phyloP scores from a whole-genome alignment of 1,140 invertebrate species.

The Cyclargus thomasi region DNA sequence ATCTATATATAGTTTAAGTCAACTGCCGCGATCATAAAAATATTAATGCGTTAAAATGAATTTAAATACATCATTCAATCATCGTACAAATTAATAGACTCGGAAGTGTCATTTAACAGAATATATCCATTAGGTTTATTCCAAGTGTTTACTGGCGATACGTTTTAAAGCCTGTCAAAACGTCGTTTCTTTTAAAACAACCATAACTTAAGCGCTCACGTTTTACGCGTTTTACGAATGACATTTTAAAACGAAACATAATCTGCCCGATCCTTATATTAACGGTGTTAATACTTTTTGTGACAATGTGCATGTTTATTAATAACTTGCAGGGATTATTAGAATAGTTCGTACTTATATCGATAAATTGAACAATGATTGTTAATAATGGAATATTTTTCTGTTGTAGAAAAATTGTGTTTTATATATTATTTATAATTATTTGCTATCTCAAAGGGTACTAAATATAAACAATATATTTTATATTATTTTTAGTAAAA shows the following conservation, averaged over 20 bases:
- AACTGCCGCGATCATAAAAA: not conserved
- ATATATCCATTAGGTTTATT: not conserved
- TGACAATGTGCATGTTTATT: too few relatives aligned
- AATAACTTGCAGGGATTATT: too few relatives aligned
- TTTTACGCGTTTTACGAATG: not conserved
- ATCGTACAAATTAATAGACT: not conserved
- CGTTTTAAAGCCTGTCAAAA: not conserved
- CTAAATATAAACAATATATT: too few relatives aligned
- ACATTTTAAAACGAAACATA: not conserved
- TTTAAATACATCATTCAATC: not conserved
- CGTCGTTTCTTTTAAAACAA: conserved; percentile 3
- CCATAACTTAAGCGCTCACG: not conserved
- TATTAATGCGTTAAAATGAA: not conserved
- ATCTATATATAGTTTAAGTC: not conserved
- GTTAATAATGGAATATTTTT: too few relatives aligned
- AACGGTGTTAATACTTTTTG: not conserved
- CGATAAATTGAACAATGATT: too few relatives aligned
- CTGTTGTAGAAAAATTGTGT: too few relatives aligned
- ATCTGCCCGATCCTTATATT: not conserved
- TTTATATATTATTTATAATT: too few relatives aligned
- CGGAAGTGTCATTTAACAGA: not conserved
- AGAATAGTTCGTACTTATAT: too few relatives aligned
- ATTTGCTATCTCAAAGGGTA: too few relatives aligned
- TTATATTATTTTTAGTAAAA: too few relatives aligned
- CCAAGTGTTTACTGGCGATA: not conserved